Evolutionary conservation across 2,113 vertebrate species (phyloP), one percentile per base, ranked within the genome.

Genomic region (Nothocercus nigrocapillus): DNA sequence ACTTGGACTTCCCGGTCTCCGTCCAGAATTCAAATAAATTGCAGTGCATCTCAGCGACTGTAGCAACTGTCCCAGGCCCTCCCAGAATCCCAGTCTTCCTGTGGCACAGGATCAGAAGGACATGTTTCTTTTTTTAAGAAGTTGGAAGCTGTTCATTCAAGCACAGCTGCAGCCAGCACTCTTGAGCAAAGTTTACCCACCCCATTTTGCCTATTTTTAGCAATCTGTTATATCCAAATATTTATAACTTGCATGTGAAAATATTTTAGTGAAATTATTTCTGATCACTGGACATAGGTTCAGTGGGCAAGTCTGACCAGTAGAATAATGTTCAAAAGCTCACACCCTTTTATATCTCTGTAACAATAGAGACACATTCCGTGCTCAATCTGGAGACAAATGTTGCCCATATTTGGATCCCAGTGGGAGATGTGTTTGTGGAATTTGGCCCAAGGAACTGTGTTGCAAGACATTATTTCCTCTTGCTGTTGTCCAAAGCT

Each of bases 351-450:
- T 86, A 68, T 42, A 93, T 96, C 95, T 94, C 88, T 92, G 81
- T 96, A 79, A 94, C 88, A 96, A 96, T 83, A 76, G 84, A 82
- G 42, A 42, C 73, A 86, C 79, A 92, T 93, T 95, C 92, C 93
- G 92, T 89, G 76, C 85, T 93, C 95, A 96, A 86, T 95, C 94
- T 96, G 95, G 92, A 96, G 95, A 79, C 74, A 86, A 95, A 94
- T 95, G 93, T 86, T 89, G 53, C 74, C 93, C 88, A 62, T 90
- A 94, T 96, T 94, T 93, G 85, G 66, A 84, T 76, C 92, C 93
- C 95, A 95, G 92, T 93, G 81, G 95, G 95, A 94, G 90, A 22
- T 64, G 27, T 17, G n/a, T 28, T 8, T 32, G 82, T 78, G 61
- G 93, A 94, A 86, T 88, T 95, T 90, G 93, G 82, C 80, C 95